Evolutionary conservation across 2,797 vertebrate genomes (phyloP), one percentile per base, ranked within the genome.

Genomic region (Ambastaia sidthimunki): DNA sequence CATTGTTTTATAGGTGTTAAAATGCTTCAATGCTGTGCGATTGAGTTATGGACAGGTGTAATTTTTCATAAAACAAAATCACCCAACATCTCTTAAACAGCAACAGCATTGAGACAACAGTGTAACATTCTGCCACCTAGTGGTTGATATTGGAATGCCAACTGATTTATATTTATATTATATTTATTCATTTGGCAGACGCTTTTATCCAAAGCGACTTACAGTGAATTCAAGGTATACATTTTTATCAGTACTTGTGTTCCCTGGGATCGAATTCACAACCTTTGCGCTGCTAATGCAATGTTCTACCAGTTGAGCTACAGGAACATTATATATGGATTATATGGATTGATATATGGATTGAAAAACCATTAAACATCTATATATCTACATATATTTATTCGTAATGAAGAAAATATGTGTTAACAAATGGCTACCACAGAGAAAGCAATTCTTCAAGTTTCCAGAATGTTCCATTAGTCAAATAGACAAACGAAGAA

Each of bases 61-160:
- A 44, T 44, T 44, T 44, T 44, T 44, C 41, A 44, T 44, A 44
- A 44, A 44, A 44, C 41, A 44, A 44, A 16, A 60, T 60, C 25
- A 60, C 2, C 4, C 13, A 13, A 60, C 12, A 25, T 2, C 18
- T 28, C 13, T 28, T 3, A 60, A 62, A 62, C 28, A 63, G 16
- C 21, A 73, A 54, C 74, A 34, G 13, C 4, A 68, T 54, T 34
- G 57, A 21, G 52, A n/a, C 6, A 48, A 44, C 54, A 21, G 16
- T 18, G 25, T 19, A 75, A 41, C 31, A 10, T 72, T 41, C 80
- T 76, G 83, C 80, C 80, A 82, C 69, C 83, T 73, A 21, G 76
- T 80, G 83, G 72, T 70, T 16, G 50, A 1, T 12, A 19, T 67
- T 48, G 16, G 6, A n/a, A 70, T 37, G 9, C 10, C 47, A 75